Conservation (phyloP, 2,888 invertebrate species). For the Hypolimnas misippus region DNA sequence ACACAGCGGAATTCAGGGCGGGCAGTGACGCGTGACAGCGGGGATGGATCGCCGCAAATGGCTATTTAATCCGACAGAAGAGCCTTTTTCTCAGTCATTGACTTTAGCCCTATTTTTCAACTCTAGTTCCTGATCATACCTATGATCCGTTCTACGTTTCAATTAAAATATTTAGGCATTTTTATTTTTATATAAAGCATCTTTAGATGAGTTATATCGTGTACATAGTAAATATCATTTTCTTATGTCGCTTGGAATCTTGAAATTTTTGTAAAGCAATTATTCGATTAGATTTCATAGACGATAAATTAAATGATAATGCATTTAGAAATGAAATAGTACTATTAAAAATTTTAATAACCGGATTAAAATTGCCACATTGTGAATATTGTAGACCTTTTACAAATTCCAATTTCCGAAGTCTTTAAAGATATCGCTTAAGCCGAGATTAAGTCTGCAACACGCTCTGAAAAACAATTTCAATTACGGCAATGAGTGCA, state of each 20-base stretch:
- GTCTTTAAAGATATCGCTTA: background rate
- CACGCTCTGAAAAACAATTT: slow-evolving; percentile 15
- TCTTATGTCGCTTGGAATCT: too few relatives aligned
- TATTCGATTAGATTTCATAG: too few relatives aligned
- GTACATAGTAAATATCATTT: too few relatives aligned
- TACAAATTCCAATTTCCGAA: background rate
- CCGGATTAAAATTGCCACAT: too few relatives aligned
- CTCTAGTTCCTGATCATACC: slow-evolving; percentile 2
- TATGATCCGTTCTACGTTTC: background rate
- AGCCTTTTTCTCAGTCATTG: slow-evolving; percentile 35
- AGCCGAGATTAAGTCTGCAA: too few relatives aligned
- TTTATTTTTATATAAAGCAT: background rate
- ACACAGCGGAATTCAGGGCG: background rate
- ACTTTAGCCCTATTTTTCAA: slow-evolving; percentile 25
- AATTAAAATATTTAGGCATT: background rate
- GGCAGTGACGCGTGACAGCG: slow-evolving; percentile 18
- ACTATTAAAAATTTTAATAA: too few relatives aligned
- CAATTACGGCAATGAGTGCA: slow-evolving; percentile 14
- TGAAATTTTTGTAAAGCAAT: too few relatives aligned
- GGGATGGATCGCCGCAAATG: slow-evolving; percentile 28
- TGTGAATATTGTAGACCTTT: background rate
- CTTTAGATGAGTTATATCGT: too few relatives aligned
- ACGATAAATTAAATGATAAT: too few relatives aligned
- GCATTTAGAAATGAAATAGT: background rate
- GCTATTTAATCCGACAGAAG: slow-evolving; percentile 27